Base-by-base conservation (phyloP, 2,888 invertebrate species). In the Sesamia inferens region DNA sequence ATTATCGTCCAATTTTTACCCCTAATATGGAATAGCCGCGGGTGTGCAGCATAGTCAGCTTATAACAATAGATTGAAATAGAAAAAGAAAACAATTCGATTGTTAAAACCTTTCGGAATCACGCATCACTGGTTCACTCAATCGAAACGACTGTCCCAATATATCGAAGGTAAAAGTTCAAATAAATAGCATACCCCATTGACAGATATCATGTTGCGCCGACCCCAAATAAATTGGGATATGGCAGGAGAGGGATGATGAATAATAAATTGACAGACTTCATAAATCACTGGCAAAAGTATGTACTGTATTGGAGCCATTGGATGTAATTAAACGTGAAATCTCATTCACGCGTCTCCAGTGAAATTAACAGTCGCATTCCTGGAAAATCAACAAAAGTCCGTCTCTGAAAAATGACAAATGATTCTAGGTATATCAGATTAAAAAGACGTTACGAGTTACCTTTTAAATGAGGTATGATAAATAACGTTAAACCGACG, bases 251-350 rank as follows among this genome's bases (percentile, higher is more conserved):
- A 5, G 5, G 5, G 39, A 39, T 39, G 39, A 39, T 39, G 39
- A 39, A 39, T 39, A 39, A 39, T 39, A 39, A 31, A 71, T 77
- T 71, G 83, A 83, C 78, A 86, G 64, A 66, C 8, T 65, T 66
- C 85, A 82, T 87, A 84, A 87, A 87, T 88, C 81, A 82, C 64
- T 76, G 64, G 11, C 64, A 16, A 63, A 67, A 73, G 54, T 68
- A 63, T 63, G 58, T 72, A 42, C 39, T 39, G 39, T 39, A 39
- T 39, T 7, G 5, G 39, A 39, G 39, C 39, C 39, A 70, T 79
- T 68, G 58, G 64, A 72, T 6, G 76, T 82, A 82, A 79, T 84
- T 75, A 76, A 59, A 71, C n/a, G 39, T 39, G 5, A 6, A 6
- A 39, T 47, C n/a, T 24, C 66, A 48, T 82, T 64, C 72, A 71